A percentile compares a stretch with the other conserved stretches of the same genome.
Conservation (phyloP, 1,140 invertebrate species). For the Drosophila jambulina region DNA sequence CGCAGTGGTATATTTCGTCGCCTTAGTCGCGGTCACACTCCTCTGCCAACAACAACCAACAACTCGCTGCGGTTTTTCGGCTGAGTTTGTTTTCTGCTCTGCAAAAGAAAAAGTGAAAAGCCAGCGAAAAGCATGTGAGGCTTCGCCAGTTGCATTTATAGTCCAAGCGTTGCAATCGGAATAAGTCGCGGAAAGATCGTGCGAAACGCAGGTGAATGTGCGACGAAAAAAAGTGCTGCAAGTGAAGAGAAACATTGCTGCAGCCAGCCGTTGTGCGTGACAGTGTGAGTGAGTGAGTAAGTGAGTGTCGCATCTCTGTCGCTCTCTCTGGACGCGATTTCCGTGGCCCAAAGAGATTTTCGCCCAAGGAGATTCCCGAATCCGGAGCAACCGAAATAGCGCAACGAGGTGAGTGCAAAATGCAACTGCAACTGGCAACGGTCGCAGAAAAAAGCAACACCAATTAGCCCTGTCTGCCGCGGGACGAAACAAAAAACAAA, state of each 20-base stretch:
- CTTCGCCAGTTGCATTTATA: conserved; percentile 20
- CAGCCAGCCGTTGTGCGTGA: conserved; percentile 20
- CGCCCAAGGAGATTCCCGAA: conserved; percentile 27
- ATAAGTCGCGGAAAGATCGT: conserved; percentile 16
- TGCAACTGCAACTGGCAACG: conserved; percentile 34
- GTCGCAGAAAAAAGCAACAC: conserved; percentile 12
- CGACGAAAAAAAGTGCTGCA: conserved; percentile 22
- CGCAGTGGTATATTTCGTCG: not conserved
- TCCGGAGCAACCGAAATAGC: conserved; percentile 15
- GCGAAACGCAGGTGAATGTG: conserved; percentile 21
- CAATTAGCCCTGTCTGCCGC: conserved; percentile 30
- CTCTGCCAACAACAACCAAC: conserved; percentile 36
- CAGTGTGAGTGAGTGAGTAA: conserved; percentile 19
- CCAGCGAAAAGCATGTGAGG: conserved; percentile 13
- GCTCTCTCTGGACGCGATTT: conserved; percentile 37
- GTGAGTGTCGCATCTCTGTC: conserved; percentile 26
- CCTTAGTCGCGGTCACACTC: conserved; percentile 48
- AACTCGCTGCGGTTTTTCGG: conserved; percentile 25
- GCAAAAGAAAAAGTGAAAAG: conserved; percentile 69
- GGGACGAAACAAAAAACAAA: conserved; percentile 19
- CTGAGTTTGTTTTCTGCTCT: conserved; percentile 59
- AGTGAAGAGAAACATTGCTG: conserved; percentile 37
- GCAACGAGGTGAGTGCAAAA: conserved; percentile 32
- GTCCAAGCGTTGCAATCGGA: conserved; percentile 8
- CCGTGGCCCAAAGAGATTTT: conserved; percentile 27